Conservation (phyloP, 2,797 vertebrate species). For the Oryzias sinensis region DNA sequence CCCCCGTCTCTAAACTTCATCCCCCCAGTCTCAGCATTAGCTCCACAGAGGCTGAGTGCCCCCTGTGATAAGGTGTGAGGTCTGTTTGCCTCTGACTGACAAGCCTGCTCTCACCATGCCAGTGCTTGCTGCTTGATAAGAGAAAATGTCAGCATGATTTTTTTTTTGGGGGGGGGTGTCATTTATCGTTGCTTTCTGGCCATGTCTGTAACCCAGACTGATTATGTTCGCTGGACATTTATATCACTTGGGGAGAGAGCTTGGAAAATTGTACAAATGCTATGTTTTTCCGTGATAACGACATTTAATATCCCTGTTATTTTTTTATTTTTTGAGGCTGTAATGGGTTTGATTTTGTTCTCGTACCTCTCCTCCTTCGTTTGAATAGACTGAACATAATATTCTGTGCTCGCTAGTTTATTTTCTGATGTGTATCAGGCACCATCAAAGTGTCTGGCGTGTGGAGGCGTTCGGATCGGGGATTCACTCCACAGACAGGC, state of each 20-base stretch:
- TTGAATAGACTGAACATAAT: constrained; percentile 31
- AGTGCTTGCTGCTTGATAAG: constrained; percentile 82
- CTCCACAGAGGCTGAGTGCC: constrained; percentile 72
- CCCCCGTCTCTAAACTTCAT: constrained; percentile 61
- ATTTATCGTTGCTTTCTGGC: constrained; percentile 78
- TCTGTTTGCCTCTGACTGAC: constrained; percentile 82
- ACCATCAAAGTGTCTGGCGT: constrained; percentile 51
- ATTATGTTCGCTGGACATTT: constrained; percentile 76
- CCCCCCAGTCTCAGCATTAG: constrained; percentile 61
- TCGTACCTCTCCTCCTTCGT: constrained; percentile 46
- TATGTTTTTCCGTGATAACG: constrained; percentile 71
- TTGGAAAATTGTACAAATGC: constrained; percentile 63
- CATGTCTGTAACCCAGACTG: constrained; percentile 74
- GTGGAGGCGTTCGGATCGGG: constrained; percentile 61
- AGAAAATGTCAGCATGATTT: constrained; percentile 83
- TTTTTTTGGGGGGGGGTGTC: constrained; percentile 60
- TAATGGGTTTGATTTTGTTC: constrained; percentile 64
- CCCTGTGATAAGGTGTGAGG: constrained; percentile 80
- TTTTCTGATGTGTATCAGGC: constrained; percentile 53
- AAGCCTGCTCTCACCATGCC: constrained; percentile 76
- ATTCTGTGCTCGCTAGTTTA: constrained; percentile 44
- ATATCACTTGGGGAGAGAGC: constrained; percentile 68
- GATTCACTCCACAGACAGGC: constrained; percentile 62
- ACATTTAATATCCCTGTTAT: constrained; percentile 54
- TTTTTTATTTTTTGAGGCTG: constrained; percentile 5